Evolutionary conservation across 2,888 invertebrate genomes (phyloP), one percentile per base, ranked within the genome.

Genomic region (Tridacna gigas): DNA sequence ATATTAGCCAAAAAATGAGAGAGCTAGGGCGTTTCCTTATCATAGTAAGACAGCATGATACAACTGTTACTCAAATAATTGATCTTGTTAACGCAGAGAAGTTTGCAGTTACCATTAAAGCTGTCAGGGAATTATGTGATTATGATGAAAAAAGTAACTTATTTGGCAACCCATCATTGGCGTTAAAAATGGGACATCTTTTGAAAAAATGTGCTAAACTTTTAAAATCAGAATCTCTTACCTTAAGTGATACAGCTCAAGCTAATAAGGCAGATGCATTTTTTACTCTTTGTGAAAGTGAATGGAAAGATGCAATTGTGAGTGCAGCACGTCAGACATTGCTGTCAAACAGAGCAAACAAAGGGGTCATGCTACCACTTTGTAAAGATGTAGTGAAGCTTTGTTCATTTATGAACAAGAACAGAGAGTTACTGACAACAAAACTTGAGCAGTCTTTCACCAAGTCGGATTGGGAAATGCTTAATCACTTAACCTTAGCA

Each of bases 151-250:
- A 18, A 22, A 48, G 28, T 45, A 61, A 80, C 28, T 37, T 28
- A 12, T 81, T 60, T 61, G 45, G 7, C 28, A 81, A 69, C 61
- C 81, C 81, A 20, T 81, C 71, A 12, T 61, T 77, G 45, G 81
- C 76, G 0, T 51, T 81, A 12, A 81, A 81, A 37, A 77, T 81
- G 13, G 76, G 81, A 25, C 81, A 81, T 20, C 77, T 22, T 9
- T 77, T 81, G 71, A 80, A 81, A 67, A 81, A 81, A 63, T 77
- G 76, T 81, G 81, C 77, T 13, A 45, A 37, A 51, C 60, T 81
- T 12, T 37, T 56, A 48, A 77, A 77, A 37, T 66, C 80, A 20
- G 76, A 80, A 47, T 20, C 69, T 15, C 47, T 80, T 20, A 76
- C 76, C 11, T 4, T 7, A 13, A n/a, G 25, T 11, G 26, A 37